These are phyloP conservation scores for Porites evermanni DNA, from an alignment of 92 coral and sea anemone genomes.

Conservation along the genomic window DNA sequence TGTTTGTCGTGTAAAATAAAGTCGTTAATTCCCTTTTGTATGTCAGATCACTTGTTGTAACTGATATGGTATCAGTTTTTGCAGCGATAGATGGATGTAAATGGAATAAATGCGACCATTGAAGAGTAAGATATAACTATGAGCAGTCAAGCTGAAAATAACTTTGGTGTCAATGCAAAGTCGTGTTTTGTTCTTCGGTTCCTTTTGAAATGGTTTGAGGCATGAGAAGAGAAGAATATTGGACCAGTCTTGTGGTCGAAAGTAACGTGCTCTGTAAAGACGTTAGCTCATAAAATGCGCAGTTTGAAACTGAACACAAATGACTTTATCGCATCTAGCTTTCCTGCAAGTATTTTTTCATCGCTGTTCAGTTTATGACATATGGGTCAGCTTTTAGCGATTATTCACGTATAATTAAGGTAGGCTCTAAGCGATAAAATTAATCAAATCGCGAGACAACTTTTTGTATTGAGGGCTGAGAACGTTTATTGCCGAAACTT, in stretches of 20 bases:
- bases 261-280: background rate
- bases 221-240: background rate
- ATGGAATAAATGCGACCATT: background rate
- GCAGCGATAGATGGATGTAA: conserved; percentile 7
- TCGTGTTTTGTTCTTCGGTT: conserved; percentile 32
- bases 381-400: conserved; percentile 20
- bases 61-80: conserved; percentile 2
- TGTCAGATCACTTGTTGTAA: background rate
- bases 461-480: conserved; percentile 31
- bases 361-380: background rate
- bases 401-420: conserved; percentile 30
- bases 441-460: conserved; percentile 38
- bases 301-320: background rate
- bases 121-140: background rate
- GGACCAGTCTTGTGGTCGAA: background rate
- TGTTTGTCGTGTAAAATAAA: conserved; percentile 13
- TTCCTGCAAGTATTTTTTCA: background rate
- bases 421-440: conserved; percentile 29
- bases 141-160: conserved; percentile 45
- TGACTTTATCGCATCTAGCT: conserved; percentile 8
- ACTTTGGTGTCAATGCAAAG: conserved; percentile 46
- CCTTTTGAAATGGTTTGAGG: conserved; percentile 32
- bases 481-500: conserved; percentile 28
- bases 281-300: background rate
- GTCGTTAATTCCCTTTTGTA: background rate